phyloP scores from a whole-genome alignment of 2,888 invertebrate genomes.

The Baronia brevicornis region DNA sequence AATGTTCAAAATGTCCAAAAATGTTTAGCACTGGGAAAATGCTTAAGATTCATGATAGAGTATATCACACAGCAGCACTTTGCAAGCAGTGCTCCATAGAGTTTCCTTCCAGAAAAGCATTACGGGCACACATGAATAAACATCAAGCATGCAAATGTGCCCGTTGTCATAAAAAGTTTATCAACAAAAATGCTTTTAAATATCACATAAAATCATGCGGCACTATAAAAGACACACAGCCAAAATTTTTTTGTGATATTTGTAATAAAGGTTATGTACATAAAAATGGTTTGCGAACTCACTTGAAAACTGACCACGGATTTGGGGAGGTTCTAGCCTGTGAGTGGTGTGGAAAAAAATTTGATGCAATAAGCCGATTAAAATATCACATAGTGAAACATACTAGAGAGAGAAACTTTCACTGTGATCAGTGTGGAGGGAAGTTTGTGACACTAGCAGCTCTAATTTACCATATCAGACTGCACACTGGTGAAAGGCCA shows the following conservation, averaged over 20 bases:
- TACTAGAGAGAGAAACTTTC: conserved; percentile 52
- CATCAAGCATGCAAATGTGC: conserved; percentile 44
- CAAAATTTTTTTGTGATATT: conserved; percentile 49
- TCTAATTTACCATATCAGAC: conserved; percentile 47
- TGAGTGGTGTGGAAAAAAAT: conserved; percentile 55
- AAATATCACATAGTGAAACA: conserved; percentile 55
- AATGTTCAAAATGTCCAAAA: conserved; percentile 45
- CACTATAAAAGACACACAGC: conserved; percentile 23
- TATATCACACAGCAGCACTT: conserved; percentile 36
- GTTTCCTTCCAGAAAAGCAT: conserved; percentile 42
- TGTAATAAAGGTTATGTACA: conserved; percentile 47
- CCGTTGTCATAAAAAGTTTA: conserved; percentile 40
- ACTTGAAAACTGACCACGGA: conserved; percentile 48
- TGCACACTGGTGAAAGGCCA: conserved; percentile 59
- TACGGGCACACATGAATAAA: conserved; percentile 44
- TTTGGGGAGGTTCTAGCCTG: conserved; percentile 46
- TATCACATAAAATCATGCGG: conserved; percentile 46
- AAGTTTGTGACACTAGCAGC: conserved; percentile 55
- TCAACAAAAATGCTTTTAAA: conserved; percentile 39
- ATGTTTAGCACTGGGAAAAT: conserved; percentile 47
- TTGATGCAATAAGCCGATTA: conserved; percentile 48
- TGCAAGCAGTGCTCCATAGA: conserved; percentile 49
- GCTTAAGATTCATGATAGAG: conserved; percentile 39
- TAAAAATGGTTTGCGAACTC: conserved; percentile 37
- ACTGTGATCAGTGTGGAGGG: conserved; percentile 48